These are phyloP conservation scores for Halcyon smyrnensis DNA, from an alignment of 2,797 vertebrate species.

Conservation along the genomic window DNA sequence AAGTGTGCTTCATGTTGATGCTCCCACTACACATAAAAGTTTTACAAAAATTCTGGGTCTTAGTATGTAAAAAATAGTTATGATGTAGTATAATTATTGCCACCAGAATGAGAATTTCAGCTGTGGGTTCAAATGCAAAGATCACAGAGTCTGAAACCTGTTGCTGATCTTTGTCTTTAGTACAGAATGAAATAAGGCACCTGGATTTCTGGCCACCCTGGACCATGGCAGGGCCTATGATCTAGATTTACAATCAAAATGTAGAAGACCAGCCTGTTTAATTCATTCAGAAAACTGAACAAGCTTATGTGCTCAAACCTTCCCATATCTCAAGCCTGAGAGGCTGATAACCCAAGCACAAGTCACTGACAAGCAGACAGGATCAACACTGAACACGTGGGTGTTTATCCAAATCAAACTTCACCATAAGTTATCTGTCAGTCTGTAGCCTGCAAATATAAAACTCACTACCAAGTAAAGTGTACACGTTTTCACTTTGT, in stretches of 20 bases:
- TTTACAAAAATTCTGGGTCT: neutral
- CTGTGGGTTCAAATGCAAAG: neutral
- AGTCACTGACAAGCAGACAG: neutral
- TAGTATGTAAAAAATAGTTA: neutral
- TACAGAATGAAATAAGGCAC: neutral
- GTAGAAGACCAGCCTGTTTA: neutral
- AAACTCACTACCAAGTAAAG: neutral
- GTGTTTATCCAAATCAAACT: neutral
- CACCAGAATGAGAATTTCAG: neutral
- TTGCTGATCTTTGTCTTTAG: neutral
- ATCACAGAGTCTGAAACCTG: fast-evolving
- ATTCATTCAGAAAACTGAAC: neutral
- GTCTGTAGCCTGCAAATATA: neutral
- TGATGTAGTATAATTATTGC: neutral
- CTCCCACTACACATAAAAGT: neutral
- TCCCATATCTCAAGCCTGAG: neutral
- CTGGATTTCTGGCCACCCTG: neutral
- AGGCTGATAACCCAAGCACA: neutral
- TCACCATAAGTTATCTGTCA: neutral
- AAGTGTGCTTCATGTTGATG: neutral
- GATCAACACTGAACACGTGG: neutral
- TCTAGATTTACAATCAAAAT: neutral
- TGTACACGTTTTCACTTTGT: neutral
- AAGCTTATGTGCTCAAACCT: neutral
- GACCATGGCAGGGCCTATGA: neutral